Conservation (phyloP, 2,797 vertebrate species). For the Notolabrus celidotus region DNA sequence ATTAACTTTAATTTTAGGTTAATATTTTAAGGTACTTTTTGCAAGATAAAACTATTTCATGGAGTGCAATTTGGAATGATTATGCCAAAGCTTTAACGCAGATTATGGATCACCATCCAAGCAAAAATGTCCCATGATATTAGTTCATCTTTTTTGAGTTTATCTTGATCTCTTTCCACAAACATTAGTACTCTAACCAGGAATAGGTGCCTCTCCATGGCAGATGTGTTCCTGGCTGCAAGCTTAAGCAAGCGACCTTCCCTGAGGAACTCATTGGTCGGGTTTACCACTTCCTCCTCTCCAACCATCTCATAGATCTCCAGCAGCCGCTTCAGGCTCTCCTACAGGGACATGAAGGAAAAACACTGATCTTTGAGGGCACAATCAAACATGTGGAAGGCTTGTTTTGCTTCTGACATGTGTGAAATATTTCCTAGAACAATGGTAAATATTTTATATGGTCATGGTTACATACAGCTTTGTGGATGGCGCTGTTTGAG, state of each 20-base stretch:
- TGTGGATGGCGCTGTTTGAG: slow-evolving; percentile 89
- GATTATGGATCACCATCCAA: too few species aligned
- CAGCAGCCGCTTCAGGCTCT: slow-evolving; percentile 89
- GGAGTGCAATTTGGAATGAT: too few species aligned
- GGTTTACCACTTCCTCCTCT: slow-evolving; percentile 91
- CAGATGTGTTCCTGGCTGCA: slow-evolving; percentile 87
- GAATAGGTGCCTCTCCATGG: slow-evolving; percentile 91
- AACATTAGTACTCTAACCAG: slow-evolving; percentile 80
- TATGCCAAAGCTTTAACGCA: too few species aligned
- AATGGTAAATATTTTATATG: neutral
- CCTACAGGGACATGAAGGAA: slow-evolving; percentile 72
- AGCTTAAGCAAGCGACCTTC: slow-evolving; percentile 92
- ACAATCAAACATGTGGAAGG: neutral
- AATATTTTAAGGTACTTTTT: too few species aligned
- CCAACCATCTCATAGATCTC: slow-evolving; percentile 92
- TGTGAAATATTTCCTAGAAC: slow-evolving; percentile 2
- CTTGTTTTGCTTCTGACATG: neutral
- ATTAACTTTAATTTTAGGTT: neutral
- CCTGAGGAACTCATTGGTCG: slow-evolving; percentile 90
- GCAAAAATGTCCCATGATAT: too few species aligned
- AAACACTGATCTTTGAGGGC: neutral
- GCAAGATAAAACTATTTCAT: too few species aligned
- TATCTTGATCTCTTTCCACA: neutral
- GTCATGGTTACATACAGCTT: slow-evolving; percentile 85
- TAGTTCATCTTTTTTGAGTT: neutral